Conservation (phyloP, 2,113 vertebrate genomes). For the Periophthalmus modestus region DNA sequence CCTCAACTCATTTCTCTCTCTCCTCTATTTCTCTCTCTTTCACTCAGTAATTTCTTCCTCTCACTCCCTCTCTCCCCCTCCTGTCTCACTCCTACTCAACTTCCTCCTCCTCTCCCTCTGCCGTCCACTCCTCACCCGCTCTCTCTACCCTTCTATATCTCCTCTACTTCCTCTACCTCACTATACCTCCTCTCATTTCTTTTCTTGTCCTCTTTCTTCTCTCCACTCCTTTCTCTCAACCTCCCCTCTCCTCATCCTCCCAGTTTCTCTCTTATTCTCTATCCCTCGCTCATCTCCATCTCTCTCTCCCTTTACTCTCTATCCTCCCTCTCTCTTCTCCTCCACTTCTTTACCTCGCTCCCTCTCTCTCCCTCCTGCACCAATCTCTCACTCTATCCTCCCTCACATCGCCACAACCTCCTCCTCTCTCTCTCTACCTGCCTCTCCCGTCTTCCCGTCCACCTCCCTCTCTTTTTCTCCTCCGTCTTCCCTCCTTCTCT, state of each 20-base stretch:
- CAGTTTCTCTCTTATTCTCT: not conserved
- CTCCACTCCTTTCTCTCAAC: not conserved
- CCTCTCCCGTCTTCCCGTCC: not conserved
- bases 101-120: too few relatives aligned
- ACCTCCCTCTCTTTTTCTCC: not conserved
- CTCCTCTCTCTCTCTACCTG: not conserved
- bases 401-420: not conserved
- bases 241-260: not conserved
- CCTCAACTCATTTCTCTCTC: not conserved
- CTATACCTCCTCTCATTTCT: too few relatives aligned
- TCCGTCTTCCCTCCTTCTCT: not conserved
- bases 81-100: too few relatives aligned
- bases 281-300: not conserved
- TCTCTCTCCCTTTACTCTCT: not conserved
- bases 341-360: not conserved
- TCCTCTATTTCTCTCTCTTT: too few relatives aligned
- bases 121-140: too few relatives aligned
- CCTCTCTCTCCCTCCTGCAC: not conserved
- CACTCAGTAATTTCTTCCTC: too few relatives aligned
- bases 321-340: not conserved
- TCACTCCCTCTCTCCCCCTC: too few relatives aligned
- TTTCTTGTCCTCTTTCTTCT: too few relatives aligned
- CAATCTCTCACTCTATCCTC: slow-evolving; percentile 22
- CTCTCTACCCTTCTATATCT: too few relatives aligned
- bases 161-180: too few relatives aligned